Evolutionary conservation across 2,888 invertebrate genomes (phyloP).

Genomic region (Deilephila porcellus): DNA sequence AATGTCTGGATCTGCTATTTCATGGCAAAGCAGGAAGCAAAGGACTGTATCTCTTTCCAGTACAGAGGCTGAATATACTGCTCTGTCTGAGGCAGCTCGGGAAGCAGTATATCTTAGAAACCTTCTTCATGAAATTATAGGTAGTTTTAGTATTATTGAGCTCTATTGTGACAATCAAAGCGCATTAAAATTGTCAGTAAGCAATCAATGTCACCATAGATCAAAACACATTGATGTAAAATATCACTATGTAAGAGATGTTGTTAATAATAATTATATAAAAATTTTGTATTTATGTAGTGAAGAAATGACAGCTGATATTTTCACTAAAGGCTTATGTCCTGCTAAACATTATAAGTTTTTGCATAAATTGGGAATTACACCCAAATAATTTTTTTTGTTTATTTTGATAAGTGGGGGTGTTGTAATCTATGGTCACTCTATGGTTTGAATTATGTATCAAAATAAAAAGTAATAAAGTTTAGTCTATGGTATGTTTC

Average conservation of each 20-base stretch:
- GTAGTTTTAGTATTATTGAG: slow-evolving; percentile 40
- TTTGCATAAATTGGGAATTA: no score
- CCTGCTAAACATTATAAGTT: slow-evolving; percentile 25
- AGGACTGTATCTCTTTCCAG: slow-evolving; percentile 47
- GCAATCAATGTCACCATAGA: slow-evolving; percentile 13
- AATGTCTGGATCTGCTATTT: slow-evolving; percentile 41
- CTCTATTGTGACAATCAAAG: slow-evolving; percentile 28
- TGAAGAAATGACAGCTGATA: slow-evolving; percentile 1
- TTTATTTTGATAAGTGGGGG: no score
- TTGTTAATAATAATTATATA: slow-evolving; percentile 30
- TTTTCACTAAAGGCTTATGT: slow-evolving; percentile 25
- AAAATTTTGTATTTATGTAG: not conserved
- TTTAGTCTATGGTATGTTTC: no score
- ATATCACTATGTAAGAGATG: slow-evolving; percentile 32
- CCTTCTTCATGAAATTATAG: slow-evolving; percentile 38
- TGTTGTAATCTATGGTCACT: no score
- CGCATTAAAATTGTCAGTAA: slow-evolving; percentile 22
- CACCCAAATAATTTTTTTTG: no score
- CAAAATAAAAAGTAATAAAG: no score
- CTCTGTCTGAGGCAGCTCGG: slow-evolving; percentile 30
- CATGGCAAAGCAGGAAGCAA: slow-evolving; percentile 43
- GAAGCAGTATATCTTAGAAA: slow-evolving; percentile 30
- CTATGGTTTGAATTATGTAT: no score
- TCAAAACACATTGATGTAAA: slow-evolving; percentile 32
- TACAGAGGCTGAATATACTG: slow-evolving; percentile 40